Conservation (phyloP, 2,888 invertebrate genomes). For the Margaritifera margaritifera region DNA sequence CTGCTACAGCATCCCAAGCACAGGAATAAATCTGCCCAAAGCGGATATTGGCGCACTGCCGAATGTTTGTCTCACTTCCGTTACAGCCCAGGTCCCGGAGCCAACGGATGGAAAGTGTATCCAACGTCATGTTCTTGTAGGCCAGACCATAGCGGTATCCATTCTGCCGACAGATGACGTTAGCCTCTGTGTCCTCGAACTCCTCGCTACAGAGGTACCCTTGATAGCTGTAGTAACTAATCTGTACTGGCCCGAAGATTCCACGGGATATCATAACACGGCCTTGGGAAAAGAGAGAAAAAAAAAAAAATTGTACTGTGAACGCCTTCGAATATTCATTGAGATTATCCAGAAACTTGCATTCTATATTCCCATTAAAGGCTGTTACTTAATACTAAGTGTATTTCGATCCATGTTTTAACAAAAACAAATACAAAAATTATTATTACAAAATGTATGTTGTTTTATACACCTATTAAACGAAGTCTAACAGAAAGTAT, state of each 20-base stretch:
- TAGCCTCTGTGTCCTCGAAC: conserved; percentile 80
- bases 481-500: no score
- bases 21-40: conserved; percentile 42
- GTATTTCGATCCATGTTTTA: no score
- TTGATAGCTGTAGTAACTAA: conserved; percentile 21
- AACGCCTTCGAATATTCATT: no score
- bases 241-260: conserved; percentile 11
- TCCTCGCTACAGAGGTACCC: conserved; percentile 82
- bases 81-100: conserved; percentile 29
- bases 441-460: no score
- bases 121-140: conserved; percentile 28
- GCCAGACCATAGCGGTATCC: conserved; percentile 65
- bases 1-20: conserved; percentile 35
- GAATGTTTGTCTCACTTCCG: conserved; percentile 32
- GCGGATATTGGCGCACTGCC: conserved; percentile 19
- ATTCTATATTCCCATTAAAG: no score
- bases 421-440: no score
- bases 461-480: no score
- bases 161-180: conserved; percentile 68
- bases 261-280: no score
- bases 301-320: no score
- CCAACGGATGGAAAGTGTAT: conserved; percentile 26
- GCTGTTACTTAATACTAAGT: no score
- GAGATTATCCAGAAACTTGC: no score
- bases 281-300: no score